phyloP scores from a whole-genome alignment of 2,113 vertebrate genomes.

The Brienomyrus longianalis region DNA sequence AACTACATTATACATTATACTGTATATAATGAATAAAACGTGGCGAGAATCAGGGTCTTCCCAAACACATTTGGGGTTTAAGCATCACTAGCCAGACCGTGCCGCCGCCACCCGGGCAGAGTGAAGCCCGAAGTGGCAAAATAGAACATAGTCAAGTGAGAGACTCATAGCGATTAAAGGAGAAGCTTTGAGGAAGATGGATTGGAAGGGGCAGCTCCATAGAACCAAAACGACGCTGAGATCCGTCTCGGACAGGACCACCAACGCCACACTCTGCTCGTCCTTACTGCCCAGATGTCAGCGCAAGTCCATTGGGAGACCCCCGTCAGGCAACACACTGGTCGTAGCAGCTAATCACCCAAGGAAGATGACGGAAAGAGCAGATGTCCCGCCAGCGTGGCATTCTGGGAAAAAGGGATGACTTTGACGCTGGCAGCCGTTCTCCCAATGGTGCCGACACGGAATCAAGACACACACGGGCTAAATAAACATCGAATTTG shows the following conservation, averaged over 20 bases:
- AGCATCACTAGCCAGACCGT: neutral
- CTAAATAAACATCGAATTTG: neutral
- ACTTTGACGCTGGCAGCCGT: neutral
- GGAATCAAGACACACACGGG: neutral
- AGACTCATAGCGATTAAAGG: neutral
- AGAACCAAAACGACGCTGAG: neutral
- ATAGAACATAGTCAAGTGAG: neutral
- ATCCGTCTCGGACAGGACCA: neutral
- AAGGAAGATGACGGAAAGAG: neutral
- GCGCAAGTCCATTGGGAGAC: neutral
- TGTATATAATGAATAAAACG: no score
- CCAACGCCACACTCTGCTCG: neutral
- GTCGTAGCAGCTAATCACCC: neutral
- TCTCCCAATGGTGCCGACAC: neutral
- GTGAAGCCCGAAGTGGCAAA: neutral
- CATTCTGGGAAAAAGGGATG: constrained; percentile 2
- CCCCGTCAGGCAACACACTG: neutral
- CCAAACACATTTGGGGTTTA: neutral
- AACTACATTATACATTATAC: neutral
- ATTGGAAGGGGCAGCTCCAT: neutral
- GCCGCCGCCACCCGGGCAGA: neutral
- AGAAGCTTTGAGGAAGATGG: neutral
- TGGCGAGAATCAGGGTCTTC: neutral
- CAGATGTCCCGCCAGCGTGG: neutral
- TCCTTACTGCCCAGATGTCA: neutral